Percentiles rank a stretch among this genome's conserved stretches.
These are phyloP conservation scores for Alloplasta piceator DNA, from an alignment of 2,888 invertebrate genomes.

Conservation along the genomic window DNA sequence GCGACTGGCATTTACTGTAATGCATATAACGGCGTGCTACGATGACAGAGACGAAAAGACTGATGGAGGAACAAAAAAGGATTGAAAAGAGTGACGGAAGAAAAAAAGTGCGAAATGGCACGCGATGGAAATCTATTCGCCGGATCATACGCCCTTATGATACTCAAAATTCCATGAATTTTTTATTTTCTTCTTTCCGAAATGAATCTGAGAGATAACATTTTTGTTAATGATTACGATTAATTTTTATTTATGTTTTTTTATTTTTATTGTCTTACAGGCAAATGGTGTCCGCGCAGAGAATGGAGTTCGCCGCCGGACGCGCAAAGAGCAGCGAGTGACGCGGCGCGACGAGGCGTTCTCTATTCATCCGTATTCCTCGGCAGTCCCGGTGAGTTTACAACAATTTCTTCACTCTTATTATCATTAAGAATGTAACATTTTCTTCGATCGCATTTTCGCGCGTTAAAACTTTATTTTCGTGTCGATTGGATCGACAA, in stretches of 20 bases:
- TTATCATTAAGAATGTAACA: too few species aligned
- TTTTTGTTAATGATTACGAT: conserved; percentile 45
- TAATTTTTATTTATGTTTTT: conserved; percentile 8
- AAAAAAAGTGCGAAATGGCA: conserved; percentile 70
- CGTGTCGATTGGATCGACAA: too few species aligned
- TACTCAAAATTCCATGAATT: conserved; percentile 64
- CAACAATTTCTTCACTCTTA: not conserved
- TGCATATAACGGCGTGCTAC: conserved; percentile 18
- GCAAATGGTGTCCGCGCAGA: conserved; percentile 96
- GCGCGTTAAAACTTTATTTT: too few species aligned
- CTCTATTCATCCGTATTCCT: conserved; percentile 96
- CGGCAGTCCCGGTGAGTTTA: conserved; percentile 93
- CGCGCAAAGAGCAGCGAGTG: conserved; percentile 88
- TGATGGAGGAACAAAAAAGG: conserved; percentile 55
- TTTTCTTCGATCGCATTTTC: too few species aligned
- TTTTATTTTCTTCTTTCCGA: too few species aligned
- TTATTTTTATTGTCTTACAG: conserved; percentile 84
- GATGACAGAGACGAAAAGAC: conserved; percentile 67
- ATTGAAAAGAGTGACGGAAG: conserved; percentile 63
- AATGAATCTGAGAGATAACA: too few species aligned
- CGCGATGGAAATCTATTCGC: conserved; percentile 77
- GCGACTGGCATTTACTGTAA: conserved; percentile 50
- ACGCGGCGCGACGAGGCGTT: conserved; percentile 92
- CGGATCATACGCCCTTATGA: conserved; percentile 74
- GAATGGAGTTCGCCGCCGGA: conserved; percentile 95